Conservation (phyloP, 2,113 vertebrate genomes). For the Proteles cristata region DNA sequence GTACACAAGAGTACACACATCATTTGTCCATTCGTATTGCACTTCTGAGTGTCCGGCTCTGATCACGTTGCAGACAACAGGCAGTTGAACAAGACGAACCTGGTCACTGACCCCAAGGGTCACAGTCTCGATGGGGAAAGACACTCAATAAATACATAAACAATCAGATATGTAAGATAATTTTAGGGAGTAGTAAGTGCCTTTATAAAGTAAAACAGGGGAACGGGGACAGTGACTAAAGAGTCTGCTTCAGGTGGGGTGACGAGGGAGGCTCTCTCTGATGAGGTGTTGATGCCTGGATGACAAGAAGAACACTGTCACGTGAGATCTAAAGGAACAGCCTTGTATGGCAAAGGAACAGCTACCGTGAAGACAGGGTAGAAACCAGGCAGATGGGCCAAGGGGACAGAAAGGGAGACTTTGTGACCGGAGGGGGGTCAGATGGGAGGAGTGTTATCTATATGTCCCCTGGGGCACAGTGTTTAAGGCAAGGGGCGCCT, state of each 20-base stretch:
- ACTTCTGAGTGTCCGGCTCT: not conserved
- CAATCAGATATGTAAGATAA: not conserved
- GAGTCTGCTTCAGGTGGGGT: not conserved
- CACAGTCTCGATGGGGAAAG: not conserved
- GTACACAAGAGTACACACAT: not conserved
- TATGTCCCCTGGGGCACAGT: not conserved
- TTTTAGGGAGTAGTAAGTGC: too few species aligned
- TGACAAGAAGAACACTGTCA: not conserved
- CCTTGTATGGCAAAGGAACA: too few species aligned
- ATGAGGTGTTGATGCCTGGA: not conserved
- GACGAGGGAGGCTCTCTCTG: not conserved
- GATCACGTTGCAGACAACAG: not conserved
- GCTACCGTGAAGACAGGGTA: not conserved
- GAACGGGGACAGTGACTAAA: too few species aligned
- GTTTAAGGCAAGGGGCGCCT: not conserved
- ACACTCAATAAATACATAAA: not conserved
- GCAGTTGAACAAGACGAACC: not conserved
- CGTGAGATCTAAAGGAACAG: not conserved
- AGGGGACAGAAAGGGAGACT: not conserved
- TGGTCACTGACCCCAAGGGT: not conserved
- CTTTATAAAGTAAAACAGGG: not conserved
- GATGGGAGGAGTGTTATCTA: accelerated
- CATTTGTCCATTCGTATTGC: not conserved
- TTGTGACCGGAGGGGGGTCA: not conserved
- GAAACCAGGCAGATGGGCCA: too few species aligned